A percentile compares a stretch with the other conserved stretches of the same genome.
These are phyloP conservation scores for Gallinago paraguaiae DNA, from an alignment of 2,113 vertebrate species.

Conservation along the genomic window DNA sequence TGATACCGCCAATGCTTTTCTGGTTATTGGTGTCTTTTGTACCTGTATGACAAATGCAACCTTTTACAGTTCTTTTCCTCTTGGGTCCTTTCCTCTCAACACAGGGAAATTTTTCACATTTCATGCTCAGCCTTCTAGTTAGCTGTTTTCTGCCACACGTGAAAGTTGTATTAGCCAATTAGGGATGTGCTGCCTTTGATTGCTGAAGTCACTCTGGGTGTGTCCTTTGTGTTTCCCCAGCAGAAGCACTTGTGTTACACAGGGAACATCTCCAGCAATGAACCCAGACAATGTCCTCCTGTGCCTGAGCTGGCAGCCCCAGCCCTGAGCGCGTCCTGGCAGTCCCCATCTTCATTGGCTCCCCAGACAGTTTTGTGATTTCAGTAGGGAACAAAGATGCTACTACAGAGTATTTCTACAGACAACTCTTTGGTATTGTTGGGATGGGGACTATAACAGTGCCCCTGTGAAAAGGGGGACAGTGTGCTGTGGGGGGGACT, in stretches of 20 bases:
- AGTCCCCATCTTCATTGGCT: not conserved
- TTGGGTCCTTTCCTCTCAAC: not conserved
- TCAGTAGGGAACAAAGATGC: not conserved
- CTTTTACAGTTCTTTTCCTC: conserved; percentile 7
- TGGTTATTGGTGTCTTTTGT: conserved; percentile 24
- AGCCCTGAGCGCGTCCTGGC: not conserved
- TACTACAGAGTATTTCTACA: not conserved
- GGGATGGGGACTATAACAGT: not conserved
- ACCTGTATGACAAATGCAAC: conserved; percentile 1
- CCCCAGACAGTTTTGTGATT: not conserved
- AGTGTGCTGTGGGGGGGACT: not conserved
- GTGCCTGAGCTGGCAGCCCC: not conserved
- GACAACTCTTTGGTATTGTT: fast-evolving
- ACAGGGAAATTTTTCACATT: not conserved
- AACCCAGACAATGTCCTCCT: not conserved
- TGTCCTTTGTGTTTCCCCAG: fast-evolving
- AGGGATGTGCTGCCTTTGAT: not conserved
- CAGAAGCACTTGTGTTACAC: fast-evolving
- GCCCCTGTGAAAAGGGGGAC: not conserved
- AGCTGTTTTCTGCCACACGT: not conserved
- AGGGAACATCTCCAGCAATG: not conserved
- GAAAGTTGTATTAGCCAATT: not conserved
- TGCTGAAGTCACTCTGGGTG: not conserved
- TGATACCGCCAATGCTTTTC: conserved; percentile 45
- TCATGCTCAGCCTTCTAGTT: not conserved